Percentiles rank a stretch among this genome's conserved stretches.
These are phyloP conservation scores for Oncorhynchus nerka DNA, from an alignment of 2,113 vertebrate genomes.

Conservation along the genomic window DNA sequence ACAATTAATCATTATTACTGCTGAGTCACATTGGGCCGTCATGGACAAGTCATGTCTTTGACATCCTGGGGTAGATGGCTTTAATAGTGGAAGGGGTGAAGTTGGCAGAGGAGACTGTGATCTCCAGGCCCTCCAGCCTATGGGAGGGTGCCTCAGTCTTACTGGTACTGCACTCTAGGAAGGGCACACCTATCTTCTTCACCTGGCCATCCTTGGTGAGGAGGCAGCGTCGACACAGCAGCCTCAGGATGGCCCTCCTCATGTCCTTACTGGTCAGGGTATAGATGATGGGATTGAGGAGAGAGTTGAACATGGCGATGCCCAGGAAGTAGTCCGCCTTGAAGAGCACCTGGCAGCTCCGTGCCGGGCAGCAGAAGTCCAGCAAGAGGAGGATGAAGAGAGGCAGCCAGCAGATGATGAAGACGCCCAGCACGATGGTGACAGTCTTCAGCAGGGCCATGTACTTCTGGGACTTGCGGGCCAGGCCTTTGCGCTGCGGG, in stretches of 20 bases:
- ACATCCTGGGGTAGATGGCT: constrained; percentile 66
- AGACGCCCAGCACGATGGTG: constrained; percentile 85
- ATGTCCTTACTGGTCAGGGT: constrained; percentile 89
- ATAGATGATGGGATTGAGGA: constrained; percentile 91
- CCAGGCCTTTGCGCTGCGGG: constrained; percentile 51
- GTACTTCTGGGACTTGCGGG: constrained; percentile 76
- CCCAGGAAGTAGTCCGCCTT: constrained; percentile 89
- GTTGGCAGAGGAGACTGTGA: constrained; percentile 75
- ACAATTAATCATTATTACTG: neutral
- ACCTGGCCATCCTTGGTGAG: constrained; percentile 57
- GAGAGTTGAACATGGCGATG: constrained; percentile 87
- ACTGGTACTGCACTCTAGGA: constrained; percentile 81
- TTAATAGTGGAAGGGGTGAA: constrained; percentile 68
- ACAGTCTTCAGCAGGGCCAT: constrained; percentile 85
- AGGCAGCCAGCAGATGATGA: constrained; percentile 86
- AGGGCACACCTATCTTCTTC: constrained; percentile 72
- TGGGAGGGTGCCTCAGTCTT: constrained; percentile 75
- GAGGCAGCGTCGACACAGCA: constrained; percentile 77
- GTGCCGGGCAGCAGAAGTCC: constrained; percentile 76
- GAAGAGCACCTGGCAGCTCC: constrained; percentile 72
- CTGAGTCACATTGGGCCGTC: neutral
- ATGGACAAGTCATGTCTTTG: constrained; percentile 59
- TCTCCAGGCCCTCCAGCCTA: constrained; percentile 74
- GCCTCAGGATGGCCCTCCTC: constrained; percentile 78
- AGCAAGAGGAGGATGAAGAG: constrained; percentile 85